Base-by-base conservation (phyloP, 1,140 invertebrate species). In the Limonius californicus region DNA sequence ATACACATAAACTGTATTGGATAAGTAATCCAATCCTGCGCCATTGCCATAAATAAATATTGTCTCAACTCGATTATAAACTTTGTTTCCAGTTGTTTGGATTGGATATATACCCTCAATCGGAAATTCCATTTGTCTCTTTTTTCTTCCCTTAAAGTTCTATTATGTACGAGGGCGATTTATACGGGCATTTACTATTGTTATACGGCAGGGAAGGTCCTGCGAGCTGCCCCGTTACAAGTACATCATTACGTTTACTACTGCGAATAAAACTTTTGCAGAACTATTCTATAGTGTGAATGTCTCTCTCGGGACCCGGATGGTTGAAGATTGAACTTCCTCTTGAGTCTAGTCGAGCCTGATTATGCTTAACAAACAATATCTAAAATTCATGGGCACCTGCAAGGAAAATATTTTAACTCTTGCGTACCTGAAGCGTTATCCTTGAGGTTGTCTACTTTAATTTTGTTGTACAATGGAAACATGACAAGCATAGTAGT, bases 31-130 rank as follows among this genome's bases (percentile, higher is more conserved):
- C 50, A 50, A 60, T 60, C 43, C 42, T 27, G 50, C 30, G 50
- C 58, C 43, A 61, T 53, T 61, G 47, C 47, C 59, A 61, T 61
- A 54, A 54, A 61, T 61, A 61, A 61, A 61, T 61, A 61, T 61
- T 60, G 58, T 60, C 58, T 54, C 59, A 54, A 61, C 59, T 61
- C 59, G 59, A 61, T 61, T 61, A 61, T 61, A 61, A 57, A 61
- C 47, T 61, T 61, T 61, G 57, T 45, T 59, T 59, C 42, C 53
- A 50, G 58, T 60, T 60, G 20, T 43, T 50, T 16, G 23, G 35
- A 30, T 60, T 45, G 50, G 21, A 27, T 27, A 27, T 27, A 27
- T 14, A 60, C 47, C 23, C 47, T 53, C 58, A 60, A 60, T 60
- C 58, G 35, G 27, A 50, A 59, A 60, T 47, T 30, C 50, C 18